Conservation (phyloP, 2,113 vertebrate species). For the Pterocles burchelli region DNA sequence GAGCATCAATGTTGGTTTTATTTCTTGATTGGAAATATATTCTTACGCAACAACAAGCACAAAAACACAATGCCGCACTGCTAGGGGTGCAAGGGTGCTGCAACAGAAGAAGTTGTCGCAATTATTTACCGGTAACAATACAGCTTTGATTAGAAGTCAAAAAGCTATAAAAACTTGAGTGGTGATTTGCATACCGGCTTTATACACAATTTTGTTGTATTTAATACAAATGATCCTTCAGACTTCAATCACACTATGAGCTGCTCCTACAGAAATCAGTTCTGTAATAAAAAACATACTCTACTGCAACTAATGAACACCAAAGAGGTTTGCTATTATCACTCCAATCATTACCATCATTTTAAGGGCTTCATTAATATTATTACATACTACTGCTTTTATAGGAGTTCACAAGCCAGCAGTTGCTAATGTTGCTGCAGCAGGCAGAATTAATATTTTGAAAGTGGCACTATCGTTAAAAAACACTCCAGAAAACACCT, state of each 20-base stretch:
- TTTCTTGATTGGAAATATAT: not conserved
- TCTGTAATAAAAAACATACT: not conserved
- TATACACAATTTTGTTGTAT: not conserved
- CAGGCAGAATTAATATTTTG: not conserved
- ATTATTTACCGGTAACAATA: not conserved
- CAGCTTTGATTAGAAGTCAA: constrained; percentile 30
- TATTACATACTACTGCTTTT: not conserved
- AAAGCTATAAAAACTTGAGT: not conserved
- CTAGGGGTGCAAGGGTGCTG: not conserved
- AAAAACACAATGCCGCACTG: not conserved
- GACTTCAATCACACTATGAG: not conserved
- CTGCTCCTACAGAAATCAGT: not conserved
- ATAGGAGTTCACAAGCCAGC: not conserved
- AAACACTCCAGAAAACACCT: not conserved
- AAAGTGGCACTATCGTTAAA: not conserved
- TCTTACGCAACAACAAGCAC: not conserved
- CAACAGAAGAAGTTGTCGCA: not conserved
- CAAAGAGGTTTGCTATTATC: constrained; percentile 26
- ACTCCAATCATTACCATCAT: not conserved
- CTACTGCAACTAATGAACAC: not conserved
- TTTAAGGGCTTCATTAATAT: constrained; percentile 15
- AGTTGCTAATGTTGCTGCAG: not conserved
- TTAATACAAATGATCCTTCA: constrained; percentile 40
- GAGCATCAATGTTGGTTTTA: not conserved
- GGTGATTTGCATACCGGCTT: not conserved